Evolutionary conservation across 2,113 vertebrate species (phyloP), one percentile per base, ranked within the genome.

Genomic region (Corydoras sp.): DNA sequence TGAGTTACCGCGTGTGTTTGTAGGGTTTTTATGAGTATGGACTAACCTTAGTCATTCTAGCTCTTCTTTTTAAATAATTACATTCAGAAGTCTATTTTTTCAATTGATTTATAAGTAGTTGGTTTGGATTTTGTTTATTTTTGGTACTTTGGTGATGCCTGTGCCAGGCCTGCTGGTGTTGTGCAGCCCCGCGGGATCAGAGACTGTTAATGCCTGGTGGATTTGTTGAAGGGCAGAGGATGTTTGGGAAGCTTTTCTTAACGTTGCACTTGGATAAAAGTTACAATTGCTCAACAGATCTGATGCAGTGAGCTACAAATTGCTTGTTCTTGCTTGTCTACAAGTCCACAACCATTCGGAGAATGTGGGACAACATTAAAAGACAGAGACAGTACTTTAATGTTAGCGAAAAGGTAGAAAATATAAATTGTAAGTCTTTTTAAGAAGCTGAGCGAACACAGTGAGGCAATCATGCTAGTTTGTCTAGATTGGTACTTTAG

Each of bases 51-150:
- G 49, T 63, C 75, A 49, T 77, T 75, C 81, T 73, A 77, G 35
- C 51, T 73, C 32, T 63, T 73, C 58, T 71, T 85, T 81, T 86
- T 82, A 76, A 48, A 81, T 82, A 71, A 55, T 30, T 81, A 65
- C 81, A 56, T 69, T 76, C 63, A 79, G 62, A 79, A 76, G 65
- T 81, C 77, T 86, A 83, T 87, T 84, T 86, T 86, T 86, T 84
- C 71, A 79, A 79, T 85, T 80, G 60, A 74, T 84, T 82, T 77
- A 79, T 83, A 86, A 63, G 81, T 82, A 79, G 67, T 43, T 78
- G 51, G 77, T 81, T 77, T 77, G 43, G 50, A 31, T 82, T 78
- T 50, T 5, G 69, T 62, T 78, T 78, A 3, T 80, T 69, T n/a
- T 83, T 49, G 49, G 61, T 64, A 73, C 73, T 69, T 60, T 60